These are phyloP conservation scores for Kuschelorhynchus macadamiae DNA, from an alignment of 2,888 invertebrate species.

Conservation along the genomic window DNA sequence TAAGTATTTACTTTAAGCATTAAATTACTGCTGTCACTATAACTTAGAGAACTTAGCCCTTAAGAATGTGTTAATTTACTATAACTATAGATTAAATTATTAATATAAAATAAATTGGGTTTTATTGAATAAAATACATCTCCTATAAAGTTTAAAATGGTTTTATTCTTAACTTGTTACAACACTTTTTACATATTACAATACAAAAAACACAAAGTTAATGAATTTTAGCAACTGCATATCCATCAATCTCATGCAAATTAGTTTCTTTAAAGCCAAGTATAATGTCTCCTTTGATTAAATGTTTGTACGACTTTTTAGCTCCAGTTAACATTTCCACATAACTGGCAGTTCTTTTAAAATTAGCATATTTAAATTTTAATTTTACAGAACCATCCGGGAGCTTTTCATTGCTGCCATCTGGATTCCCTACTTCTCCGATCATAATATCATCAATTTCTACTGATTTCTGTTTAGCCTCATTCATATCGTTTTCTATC, in stretches of 20 bases:
- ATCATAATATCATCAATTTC: constrained; percentile 56
- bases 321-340: constrained; percentile 49
- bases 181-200: too few species aligned
- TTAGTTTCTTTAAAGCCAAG: constrained; percentile 63
- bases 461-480: constrained; percentile 57
- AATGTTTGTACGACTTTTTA: constrained; percentile 63
- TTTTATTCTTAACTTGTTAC: too few species aligned
- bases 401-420: constrained; percentile 58
- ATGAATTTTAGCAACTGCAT: constrained; percentile 49
- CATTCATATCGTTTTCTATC: constrained; percentile 67
- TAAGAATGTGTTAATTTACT: too few species aligned
- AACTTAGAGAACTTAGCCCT: too few species aligned
- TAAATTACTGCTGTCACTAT: too few species aligned
- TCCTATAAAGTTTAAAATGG: too few species aligned
- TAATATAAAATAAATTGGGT: too few species aligned
- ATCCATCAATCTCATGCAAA: constrained; percentile 64
- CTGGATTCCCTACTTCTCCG: constrained; percentile 59
- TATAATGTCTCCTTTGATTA: constrained; percentile 65
- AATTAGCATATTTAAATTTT: constrained; percentile 61
- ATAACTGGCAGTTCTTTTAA: constrained; percentile 48
- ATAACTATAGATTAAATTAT: too few species aligned
- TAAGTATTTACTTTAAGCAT: too few species aligned
- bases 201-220: too few species aligned
- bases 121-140: too few species aligned
- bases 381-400: constrained; percentile 58